Percentiles rank a stretch among this genome's conserved stretches.
Evolutionary conservation across 1,140 invertebrate genomes (phyloP).

Genomic region (Andrena cerasifolii): DNA sequence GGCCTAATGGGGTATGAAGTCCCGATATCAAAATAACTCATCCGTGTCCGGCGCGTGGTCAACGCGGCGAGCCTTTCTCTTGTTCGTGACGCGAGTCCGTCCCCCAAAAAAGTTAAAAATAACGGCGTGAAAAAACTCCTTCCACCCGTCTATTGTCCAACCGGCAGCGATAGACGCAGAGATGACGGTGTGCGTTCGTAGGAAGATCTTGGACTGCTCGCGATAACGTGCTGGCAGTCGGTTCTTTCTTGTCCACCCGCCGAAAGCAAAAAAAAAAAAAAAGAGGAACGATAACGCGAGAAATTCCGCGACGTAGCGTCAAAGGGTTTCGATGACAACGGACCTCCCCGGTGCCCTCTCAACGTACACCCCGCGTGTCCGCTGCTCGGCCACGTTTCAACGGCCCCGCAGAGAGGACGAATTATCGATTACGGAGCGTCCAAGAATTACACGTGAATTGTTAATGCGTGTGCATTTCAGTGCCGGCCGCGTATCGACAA

Average conservation of each 20-base stretch:
- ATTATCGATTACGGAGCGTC: conserved; percentile 59
- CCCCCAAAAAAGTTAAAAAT: conserved; percentile 60
- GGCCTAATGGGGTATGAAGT: conserved; percentile 79
- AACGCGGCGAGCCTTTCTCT: conserved; percentile 50
- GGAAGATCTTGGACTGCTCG: conserved; percentile 52
- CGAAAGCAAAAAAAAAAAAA: no score
- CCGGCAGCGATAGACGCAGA: conserved; percentile 41
- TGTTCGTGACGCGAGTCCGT: conserved; percentile 27
- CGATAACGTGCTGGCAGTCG: conserved; percentile 20
- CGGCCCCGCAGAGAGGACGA: conserved; percentile 17
- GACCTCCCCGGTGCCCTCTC: neutral
- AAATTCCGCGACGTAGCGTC: neutral
- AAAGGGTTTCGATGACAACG: neutral
- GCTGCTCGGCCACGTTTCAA: conserved; percentile 22
- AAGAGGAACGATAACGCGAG: neutral
- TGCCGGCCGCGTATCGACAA: conserved; percentile 7
- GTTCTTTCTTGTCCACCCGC: neutral
- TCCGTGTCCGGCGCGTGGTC: conserved; percentile 67
- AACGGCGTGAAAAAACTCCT: conserved; percentile 61
- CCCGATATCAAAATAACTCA: conserved; percentile 79
- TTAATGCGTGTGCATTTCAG: conserved; percentile 44
- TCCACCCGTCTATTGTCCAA: conserved; percentile 60
- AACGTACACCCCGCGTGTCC: neutral
- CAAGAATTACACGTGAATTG: conserved; percentile 55
- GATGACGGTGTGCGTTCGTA: conserved; percentile 7